Conservation (phyloP, 2,888 invertebrate species). For the Melikaiella ostensackeni region DNA sequence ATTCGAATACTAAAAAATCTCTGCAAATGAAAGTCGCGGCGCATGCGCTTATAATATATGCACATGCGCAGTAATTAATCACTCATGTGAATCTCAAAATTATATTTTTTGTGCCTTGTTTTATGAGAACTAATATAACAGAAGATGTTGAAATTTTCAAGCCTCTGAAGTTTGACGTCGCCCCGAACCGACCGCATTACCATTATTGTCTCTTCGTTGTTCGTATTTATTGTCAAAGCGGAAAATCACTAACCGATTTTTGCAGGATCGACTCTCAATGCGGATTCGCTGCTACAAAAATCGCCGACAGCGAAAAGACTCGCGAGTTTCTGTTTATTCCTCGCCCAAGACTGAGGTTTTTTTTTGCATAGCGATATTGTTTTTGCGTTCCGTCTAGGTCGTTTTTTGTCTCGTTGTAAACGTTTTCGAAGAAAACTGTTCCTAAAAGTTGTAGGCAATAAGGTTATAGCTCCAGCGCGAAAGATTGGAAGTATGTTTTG, state of each 20-base stretch:
- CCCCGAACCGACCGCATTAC: conserved; percentile 54
- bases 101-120: conserved; percentile 15
- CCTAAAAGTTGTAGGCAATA: conserved; percentile 77
- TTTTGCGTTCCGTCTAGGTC: conserved; percentile 53
- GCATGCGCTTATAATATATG: background rate
- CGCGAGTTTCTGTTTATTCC: conserved; percentile 62
- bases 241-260: conserved; percentile 58
- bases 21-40: background rate
- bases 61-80: background rate
- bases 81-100: background rate
- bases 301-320: conserved; percentile 54
- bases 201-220: conserved; percentile 66
- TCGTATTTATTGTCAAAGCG: conserved; percentile 68
- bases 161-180: conserved; percentile 47
- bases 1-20: background rate
- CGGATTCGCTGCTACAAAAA: conserved; percentile 63
- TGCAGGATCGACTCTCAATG: conserved; percentile 58
- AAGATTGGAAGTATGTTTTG: conserved; percentile 46
- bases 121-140: conserved; percentile 17
- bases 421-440: conserved; percentile 75
- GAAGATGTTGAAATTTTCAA: conserved; percentile 23
- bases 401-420: conserved; percentile 66
- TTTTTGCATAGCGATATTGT: conserved; percentile 57
- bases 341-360: conserved; percentile 74
- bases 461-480: conserved; percentile 66